Base-by-base conservation (phyloP, 2,797 vertebrate genomes). In the Decapterus maruadsi region DNA sequence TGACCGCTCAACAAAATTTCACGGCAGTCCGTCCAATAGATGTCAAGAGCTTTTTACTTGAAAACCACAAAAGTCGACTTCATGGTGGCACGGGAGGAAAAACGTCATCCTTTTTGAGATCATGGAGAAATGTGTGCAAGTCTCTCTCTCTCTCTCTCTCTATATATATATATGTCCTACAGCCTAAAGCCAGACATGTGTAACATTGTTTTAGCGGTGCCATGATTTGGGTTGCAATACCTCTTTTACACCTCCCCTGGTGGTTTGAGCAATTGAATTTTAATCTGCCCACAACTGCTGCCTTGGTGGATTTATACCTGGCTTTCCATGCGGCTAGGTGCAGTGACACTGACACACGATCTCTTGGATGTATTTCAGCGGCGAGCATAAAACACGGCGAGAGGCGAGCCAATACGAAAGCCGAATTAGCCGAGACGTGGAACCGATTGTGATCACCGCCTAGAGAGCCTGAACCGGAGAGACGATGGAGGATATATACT, bases 401-500 rank as follows among this genome's bases (percentile, higher is more conserved):
- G 51, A 45, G 58, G 58, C 43, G 45, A 55, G 29, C 34, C 29
- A 17, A 63, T 8, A 29, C 14, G 45, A 65, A 70, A 58, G 22
- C 50, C 48, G 0, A 75, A 72, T 83, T 34, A 71, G 54, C 36
- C 22, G 42, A 55, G 67, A 78, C 0, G 74, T 4, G 4, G 58
- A 69, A 73, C 16, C 2, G 19, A 77, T 62, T 45, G 22, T 46
- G 66, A 84, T 77, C 62, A 66, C 74, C 62, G 58, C 69, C 61
- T n/a, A 14, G 46, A 77, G 55, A 72, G 54, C 72, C 54, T 70
- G 26, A 48, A 26, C 26, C 26, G 26, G 26, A 62, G 58, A 85
- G 65, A 77, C 20, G 22, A n/a, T n/a, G n/a, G n/a, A 65, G 38
- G 74, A 60, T 80, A 50, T 51, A 75, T 72, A 26, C 26, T 26